Evolutionary conservation across 2,888 invertebrate species (phyloP), one percentile per base, ranked within the genome.

Genomic region (Branchellion lobata): DNA sequence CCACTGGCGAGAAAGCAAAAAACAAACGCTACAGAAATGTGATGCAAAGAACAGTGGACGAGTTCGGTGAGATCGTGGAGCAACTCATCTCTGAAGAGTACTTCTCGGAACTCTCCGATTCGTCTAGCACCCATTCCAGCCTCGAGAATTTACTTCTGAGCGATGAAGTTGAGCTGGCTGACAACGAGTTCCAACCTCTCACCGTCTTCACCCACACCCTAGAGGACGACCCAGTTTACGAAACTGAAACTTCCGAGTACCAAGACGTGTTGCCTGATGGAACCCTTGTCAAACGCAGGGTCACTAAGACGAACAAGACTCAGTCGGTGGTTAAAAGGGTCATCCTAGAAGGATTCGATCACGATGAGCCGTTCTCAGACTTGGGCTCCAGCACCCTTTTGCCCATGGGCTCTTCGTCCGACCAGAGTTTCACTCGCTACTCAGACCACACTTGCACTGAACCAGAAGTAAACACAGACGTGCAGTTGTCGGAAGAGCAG

Each of bases 131-230:
- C n/a, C 57, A 61, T 47, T 79, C 79, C 34, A 79, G 79, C 33
- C 24, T 79, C 21, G 79, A 79, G 34, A 57, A 74, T 61, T 27
- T 75, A 5, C 3, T 61, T 65, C 47, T 75, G 29, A 75, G 74
- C 34, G 53, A 36, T 31, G 75, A 75, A 31, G 53, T 75, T 5
- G 75, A 75, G 51, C n/a, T 24, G 2, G 33, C 34, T 34, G 65
- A 77, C 36, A 34, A n/a, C 18, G 71, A 78, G 18, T 68, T 78
- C 24, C 57, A 65, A 31, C 65, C 77, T 1, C n/a, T 81, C n/a
- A 81, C 81, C 8, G 81, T 81, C 8, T 81, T 81, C 51, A 81
- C 81, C 2, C 72, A 81, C 40, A 81, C 81, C 34, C n/a, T 81
- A 1, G 81, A 81, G 61, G 79, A 79, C 53, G 81, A 81, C 51